Base-by-base conservation (phyloP, 1,140 invertebrate genomes). In the Thrips palmi region DNA sequence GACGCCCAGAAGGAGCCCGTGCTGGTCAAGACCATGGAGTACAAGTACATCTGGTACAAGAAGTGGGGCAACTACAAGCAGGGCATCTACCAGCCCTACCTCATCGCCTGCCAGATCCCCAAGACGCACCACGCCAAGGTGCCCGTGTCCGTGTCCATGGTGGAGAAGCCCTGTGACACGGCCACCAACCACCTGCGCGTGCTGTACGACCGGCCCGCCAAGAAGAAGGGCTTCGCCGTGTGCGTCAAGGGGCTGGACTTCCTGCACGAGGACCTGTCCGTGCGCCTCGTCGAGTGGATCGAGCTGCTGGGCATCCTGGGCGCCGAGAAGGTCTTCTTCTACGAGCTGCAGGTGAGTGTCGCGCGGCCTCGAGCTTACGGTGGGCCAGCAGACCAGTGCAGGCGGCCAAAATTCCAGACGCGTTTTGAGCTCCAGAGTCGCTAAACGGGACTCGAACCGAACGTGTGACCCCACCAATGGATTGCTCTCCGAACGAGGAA, bases 11-110 rank as follows among this genome's bases (percentile, higher is more conserved):
- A 74, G 40, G 77, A 80, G 44, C 77, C 78, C 7, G 71, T 77
- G 2, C 68, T 91, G 15, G 71, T 82, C 3, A 79, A 79, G 47
- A 73, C 71, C 2, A 68, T 82, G 39, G 84, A 88, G 54, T 92
- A 91, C 58, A 89, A 88, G 50, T 91, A 91, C 52, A 82, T 89
- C 43, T 93, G 87, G 87, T 84, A 86, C 52, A 74, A 76, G 37
- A 88, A 87, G 55, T 92, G 86, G 86, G 86, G 86, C 15, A 92
- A 92, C 55, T 89, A 89, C 55, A 83, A 85, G 51, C 78, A 89
- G 53, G 82, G 80, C 5, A 79, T 89, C 32, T 81, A 88, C 47
- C 86, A 92, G 55, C 87, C 87, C 0, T 92, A 88, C 52, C 59
- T 93, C 41, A 77, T 88, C 31, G 81, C 85, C 2, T 93, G 87